Evolutionary conservation across 1,140 invertebrate species (phyloP), one percentile per base, ranked within the genome.

Genomic region (Brachionus plicatilis): DNA sequence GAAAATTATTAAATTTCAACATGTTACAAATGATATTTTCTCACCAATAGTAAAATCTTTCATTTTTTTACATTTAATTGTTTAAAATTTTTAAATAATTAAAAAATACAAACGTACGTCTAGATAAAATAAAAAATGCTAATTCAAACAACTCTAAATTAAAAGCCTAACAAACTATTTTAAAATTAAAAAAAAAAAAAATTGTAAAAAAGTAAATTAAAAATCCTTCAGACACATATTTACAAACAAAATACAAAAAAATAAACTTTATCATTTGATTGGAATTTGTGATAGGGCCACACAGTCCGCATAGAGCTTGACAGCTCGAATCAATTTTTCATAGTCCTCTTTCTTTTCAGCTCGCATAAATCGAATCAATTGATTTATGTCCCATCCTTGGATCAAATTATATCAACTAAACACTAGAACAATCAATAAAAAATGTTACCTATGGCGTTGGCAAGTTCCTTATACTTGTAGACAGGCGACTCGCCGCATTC

Each of bases 401-500:
- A 6, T 47, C 2, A 60, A 41, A 82, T 11, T 37, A 45, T 9
- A 47, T 78, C 14, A 14, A 12, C 17, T n/a, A 56, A 56, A 41
- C 11, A 56, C 14, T 56, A 53, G 20, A 56, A 65, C 5, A 60
- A 37, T 53, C 20, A 33, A 7, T 12, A 29, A 80, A 14, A 37
- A 43, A n/a, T 17, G 41, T 17, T 82, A 82, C 79, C 79, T 41
- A 82, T 82, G 8, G 79, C 79, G 41, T 68, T 60, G 29, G 79
- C 79, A 3, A 82, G 41, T 17, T 82, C 79, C 41, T 47, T 60
- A 20, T 82, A 82, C 53, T 82, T 82, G 33, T 65, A 66, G 11
- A 68, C 37, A 20, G 79, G 79, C 14, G 79, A 68, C 20, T 60
- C 79, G n/a, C 79, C 79, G 65, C 79, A 82, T 60, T 82, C 79